Base-by-base conservation (phyloP, 2,888 invertebrate genomes). In the Sclerodermus sp. region DNA sequence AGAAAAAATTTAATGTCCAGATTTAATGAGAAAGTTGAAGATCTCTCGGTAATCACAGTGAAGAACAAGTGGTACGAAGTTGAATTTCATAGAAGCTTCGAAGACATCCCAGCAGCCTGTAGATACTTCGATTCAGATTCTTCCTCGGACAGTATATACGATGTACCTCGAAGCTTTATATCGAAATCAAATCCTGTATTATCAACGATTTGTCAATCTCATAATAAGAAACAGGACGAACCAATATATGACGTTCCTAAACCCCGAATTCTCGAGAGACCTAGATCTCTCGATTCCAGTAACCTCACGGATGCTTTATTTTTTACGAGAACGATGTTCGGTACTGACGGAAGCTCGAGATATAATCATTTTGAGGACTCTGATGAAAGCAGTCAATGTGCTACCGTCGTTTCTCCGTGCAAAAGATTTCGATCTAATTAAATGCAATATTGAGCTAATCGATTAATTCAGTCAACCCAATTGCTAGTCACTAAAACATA, bases 281-380 rank as follows among this genome's bases (percentile, higher is more conserved):
- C 68, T 0, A 55, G 45, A 30, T 66, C n/a, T n/a, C n/a, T n/a
- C n/a, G n/a, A n/a, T n/a, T 23, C 65, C 6, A 59, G 59, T 54
- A 34, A 57, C 13, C 67, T 61, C 46, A 68, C 70, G 8, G 64
- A 71, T 5, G 59, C 57, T 1, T 6, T 64, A 0, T 59, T 70
- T 4, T 39, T 56, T n/a, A n/a, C n/a, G 36, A 60, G 53, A 40
- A 54, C 66, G 18, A 56, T 58, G 10, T 58, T 47, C 38, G 51
- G 15, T 23, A 23, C 23, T 23, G 8, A 3, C 23, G 23, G 3
- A 23, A 23, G 23, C 23, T 23, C 23, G n/a, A n/a, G n/a, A n/a
- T n/a, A n/a, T n/a, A n/a, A n/a, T n/a, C n/a, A n/a, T n/a, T n/a
- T n/a, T n/a, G n/a, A n/a, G n/a, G n/a, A n/a, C n/a, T n/a, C n/a